Evolutionary conservation across 2,888 invertebrate species (phyloP), one percentile per base, ranked within the genome.

Genomic region (Hirudinaria manillensis): DNA sequence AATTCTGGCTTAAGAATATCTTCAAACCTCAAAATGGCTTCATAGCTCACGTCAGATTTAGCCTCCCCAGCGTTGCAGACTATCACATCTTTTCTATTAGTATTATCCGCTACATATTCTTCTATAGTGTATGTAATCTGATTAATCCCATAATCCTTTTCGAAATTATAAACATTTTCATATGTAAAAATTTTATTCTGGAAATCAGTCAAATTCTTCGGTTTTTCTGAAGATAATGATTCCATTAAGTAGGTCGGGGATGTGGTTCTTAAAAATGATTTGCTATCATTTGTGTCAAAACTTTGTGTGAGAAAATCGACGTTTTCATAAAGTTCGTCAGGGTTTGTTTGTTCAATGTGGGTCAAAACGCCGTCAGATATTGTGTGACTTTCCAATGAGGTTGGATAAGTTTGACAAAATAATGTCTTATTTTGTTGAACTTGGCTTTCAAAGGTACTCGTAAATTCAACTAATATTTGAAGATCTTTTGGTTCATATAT

Each of bases 311-410:
- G 2, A 27, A 61, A 61, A 24, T 61, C 61, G n/a, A 61, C 61
- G 19, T 24, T 61, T 27, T 61, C 61, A 10, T 16, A 27, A 61
- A 61, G 13, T 2, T 61, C 61, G n/a, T 27, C 61, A n/a, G 61
- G 61, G 61, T n/a, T 61, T 61, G 13, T 61, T 61, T 61, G 61
- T 61, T n/a, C n/a, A n/a, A n/a, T 29, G n/a, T 61, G 19, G 29
- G 13, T 61, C 29, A 29, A 10, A 1, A n/a, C 24, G n/a, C 24
- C 7, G 24, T 53, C 53, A 53, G 1, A 27, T 3, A 1, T 61
- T 10, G 61, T 1, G n/a, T 29, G 7, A 10, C n/a, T 29, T 61
- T 27, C 61, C 1, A 45, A 10, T 45, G 10, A 45, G 10, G 45
- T 45, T 45, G 45, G 45, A 45, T 45, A 45, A 1, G 45, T 45